Evolutionary conservation across 2,888 invertebrate genomes (phyloP).

Genomic region (Schizaphis graminum): DNA sequence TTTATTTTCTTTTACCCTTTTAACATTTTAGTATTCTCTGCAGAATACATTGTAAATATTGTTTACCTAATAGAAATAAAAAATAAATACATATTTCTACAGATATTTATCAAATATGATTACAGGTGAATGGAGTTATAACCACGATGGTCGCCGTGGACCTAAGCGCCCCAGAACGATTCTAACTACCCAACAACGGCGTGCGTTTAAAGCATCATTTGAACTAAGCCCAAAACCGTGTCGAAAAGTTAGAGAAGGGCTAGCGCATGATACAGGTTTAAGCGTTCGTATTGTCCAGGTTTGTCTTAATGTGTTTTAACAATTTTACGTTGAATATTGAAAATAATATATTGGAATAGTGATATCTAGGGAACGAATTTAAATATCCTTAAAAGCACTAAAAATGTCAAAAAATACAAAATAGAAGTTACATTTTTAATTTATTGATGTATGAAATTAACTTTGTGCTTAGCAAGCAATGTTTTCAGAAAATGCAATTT

Average conservation of each 20-base stretch:
- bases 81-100: not conserved
- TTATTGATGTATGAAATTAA: too few relatives aligned
- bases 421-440: too few relatives aligned
- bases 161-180: slow-evolving; percentile 88
- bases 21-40: not conserved
- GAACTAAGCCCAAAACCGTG: slow-evolving; percentile 89
- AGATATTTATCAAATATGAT: not conserved
- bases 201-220: slow-evolving; percentile 88
- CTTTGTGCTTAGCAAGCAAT: too few relatives aligned
- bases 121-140: slow-evolving; percentile 67
- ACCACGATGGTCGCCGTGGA: slow-evolving; percentile 79
- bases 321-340: not conserved
- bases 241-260: slow-evolving; percentile 83
- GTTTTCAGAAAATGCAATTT: too few relatives aligned
- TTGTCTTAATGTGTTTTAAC: not conserved
- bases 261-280: slow-evolving; percentile 87
- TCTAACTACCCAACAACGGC: slow-evolving; percentile 84
- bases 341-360: not conserved
- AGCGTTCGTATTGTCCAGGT: slow-evolving; percentile 89
- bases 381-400: too few relatives aligned
- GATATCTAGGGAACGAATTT: not conserved
- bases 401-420: too few relatives aligned
- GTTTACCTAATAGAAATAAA: not conserved
- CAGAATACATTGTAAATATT: not conserved
- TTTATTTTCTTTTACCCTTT: not conserved